Percentiles rank a stretch among this genome's conserved stretches.
phyloP scores from a whole-genome alignment of 1,140 invertebrate genomes.

The Helicoverpa zea region DNA sequence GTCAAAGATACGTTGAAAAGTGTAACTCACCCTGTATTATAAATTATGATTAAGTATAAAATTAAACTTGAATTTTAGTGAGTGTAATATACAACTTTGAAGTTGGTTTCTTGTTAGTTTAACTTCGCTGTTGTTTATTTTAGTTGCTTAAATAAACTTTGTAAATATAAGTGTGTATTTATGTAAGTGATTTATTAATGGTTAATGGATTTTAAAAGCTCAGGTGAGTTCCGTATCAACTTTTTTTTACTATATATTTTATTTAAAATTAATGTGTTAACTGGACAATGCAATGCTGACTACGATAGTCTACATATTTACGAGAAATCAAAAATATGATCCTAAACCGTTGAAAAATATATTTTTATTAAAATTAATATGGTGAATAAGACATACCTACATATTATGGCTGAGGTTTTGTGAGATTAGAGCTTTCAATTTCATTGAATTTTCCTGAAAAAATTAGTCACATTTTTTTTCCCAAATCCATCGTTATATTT shows the following conservation, averaged over 20 bases:
- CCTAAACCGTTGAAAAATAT: no score
- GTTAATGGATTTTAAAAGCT: conserved; percentile 40
- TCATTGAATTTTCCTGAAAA: no score
- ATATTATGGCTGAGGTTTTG: no score
- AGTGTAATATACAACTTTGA: conserved; percentile 28
- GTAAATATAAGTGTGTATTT: conserved; percentile 34
- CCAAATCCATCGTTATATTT: no score
- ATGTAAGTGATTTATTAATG: conserved; percentile 15
- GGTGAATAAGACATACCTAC: no score
- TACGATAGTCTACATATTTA: no score
- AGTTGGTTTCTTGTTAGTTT: conserved; percentile 31
- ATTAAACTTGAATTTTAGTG: conserved; percentile 33
- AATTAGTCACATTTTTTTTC: no score
- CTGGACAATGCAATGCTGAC: not conserved
- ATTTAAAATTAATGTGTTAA: not conserved
- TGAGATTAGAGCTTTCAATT: no score
- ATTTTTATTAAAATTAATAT: no score
- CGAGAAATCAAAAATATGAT: no score
- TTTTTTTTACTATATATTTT: not conserved
- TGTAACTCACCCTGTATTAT: conserved; percentile 32
- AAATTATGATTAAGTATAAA: conserved; percentile 33
- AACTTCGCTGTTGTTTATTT: conserved; percentile 14
- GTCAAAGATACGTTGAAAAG: conserved; percentile 25
- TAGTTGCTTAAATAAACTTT: conserved; percentile 37
- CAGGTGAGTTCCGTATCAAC: conserved; percentile 14